Evolutionary conservation across 1,140 invertebrate species (phyloP).

Genomic region (Aleiodes sp.): DNA sequence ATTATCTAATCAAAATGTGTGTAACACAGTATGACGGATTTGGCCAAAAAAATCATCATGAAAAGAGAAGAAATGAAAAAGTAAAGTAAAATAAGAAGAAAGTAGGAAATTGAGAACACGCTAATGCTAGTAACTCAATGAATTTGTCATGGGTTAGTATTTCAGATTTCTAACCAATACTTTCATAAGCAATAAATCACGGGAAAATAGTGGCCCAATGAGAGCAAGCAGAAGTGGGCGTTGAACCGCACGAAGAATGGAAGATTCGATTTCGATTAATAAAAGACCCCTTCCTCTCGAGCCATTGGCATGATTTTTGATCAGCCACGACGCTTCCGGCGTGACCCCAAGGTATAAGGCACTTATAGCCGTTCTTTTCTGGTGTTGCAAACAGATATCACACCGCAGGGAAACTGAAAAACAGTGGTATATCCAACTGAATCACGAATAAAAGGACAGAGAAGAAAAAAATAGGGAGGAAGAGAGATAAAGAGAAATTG

Average conservation of each 20-base stretch:
- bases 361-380: neutral
- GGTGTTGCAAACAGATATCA: slow-evolving; percentile 8
- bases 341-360: too few relatives aligned
- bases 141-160: slow-evolving; percentile 56
- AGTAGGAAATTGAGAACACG: slow-evolving; percentile 39
- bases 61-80: neutral
- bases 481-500: slow-evolving; percentile 27
- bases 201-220: too few relatives aligned
- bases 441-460: slow-evolving; percentile 8
- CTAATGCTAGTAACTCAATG: slow-evolving; percentile 59
- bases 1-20: too few relatives aligned
- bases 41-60: neutral
- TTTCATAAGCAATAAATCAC: neutral
- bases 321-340: slow-evolving; percentile 5
- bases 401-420: neutral
- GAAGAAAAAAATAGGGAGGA: slow-evolving; percentile 23
- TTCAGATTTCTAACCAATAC: neutral
- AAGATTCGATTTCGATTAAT: slow-evolving; percentile 25
- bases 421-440: slow-evolving; percentile 12
- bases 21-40: neutral
- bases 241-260: neutral
- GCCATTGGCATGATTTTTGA: neutral
- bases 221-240: too few relatives aligned
- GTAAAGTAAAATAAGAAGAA: too few relatives aligned
- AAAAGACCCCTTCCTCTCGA: neutral